Percentiles rank a stretch among this genome's conserved stretches.
Conservation (phyloP, 2,888 invertebrate species). For the Orchestes rusci region DNA sequence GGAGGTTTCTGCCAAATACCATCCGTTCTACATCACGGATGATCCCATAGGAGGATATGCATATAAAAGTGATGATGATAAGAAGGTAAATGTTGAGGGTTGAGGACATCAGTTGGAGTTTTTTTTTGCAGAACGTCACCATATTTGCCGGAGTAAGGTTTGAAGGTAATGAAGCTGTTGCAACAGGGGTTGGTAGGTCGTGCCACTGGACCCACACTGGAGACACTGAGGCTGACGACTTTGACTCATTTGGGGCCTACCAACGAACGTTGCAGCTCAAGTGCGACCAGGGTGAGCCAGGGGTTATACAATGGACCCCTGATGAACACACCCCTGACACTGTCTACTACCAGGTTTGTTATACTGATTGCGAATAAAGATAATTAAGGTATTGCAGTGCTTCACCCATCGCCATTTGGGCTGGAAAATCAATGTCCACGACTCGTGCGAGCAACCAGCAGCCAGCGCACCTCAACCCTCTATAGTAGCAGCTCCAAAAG, state of each 20-base stretch:
- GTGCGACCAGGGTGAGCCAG: conserved; percentile 80
- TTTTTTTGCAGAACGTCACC: conserved; percentile 55
- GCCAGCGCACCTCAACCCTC: conserved; percentile 51
- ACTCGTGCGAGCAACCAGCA: conserved; percentile 60
- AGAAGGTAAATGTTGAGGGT: too few species aligned
- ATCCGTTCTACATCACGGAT: conserved; percentile 90
- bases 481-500: conserved; percentile 40
- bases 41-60: conserved; percentile 86
- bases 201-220: conserved; percentile 83
- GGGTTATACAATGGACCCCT: conserved; percentile 81
- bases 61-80: conserved; percentile 75
- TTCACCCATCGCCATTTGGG: conserved; percentile 90
- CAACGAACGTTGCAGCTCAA: conserved; percentile 75
- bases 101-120: too few species aligned
- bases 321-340: conserved; percentile 81
- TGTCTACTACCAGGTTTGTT: conserved; percentile 92
- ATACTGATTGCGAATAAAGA: not conserved
- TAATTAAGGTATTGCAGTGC: conserved; percentile 55
- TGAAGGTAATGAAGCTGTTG: conserved; percentile 58
- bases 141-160: conserved; percentile 77
- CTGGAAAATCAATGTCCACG: conserved; percentile 90
- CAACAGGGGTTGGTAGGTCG: conserved; percentile 74
- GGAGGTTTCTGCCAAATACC: conserved; percentile 73
- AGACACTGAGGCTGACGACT: conserved; percentile 72
- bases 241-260: conserved; percentile 81